Evolutionary conservation across 2,797 vertebrate species (phyloP).

Genomic region (Philypnodon macrostomus): DNA sequence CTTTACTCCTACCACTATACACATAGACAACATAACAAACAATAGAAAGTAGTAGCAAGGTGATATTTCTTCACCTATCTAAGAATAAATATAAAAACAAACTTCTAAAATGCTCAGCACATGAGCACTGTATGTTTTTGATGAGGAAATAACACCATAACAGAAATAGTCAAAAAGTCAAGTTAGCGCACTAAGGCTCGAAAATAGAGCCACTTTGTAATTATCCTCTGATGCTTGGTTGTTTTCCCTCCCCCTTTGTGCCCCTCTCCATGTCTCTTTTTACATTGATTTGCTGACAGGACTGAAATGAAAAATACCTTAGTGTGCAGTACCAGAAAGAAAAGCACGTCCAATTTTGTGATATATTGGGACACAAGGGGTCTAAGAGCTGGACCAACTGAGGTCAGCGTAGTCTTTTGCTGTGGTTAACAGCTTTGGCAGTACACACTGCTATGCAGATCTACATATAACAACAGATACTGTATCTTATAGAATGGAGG

Average conservation of each 20-base stretch:
- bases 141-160: too few species aligned
- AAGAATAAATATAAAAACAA: too few species aligned
- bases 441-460: slow-evolving; percentile 22
- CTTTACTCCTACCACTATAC: too few species aligned
- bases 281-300: slow-evolving; percentile 81
- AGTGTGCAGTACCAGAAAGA: slow-evolving; percentile 71
- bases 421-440: slow-evolving; percentile 41
- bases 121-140: too few species aligned
- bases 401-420: slow-evolving; percentile 61
- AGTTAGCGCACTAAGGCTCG: too few species aligned
- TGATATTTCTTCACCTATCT: too few species aligned
- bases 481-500: too few species aligned
- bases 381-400: slow-evolving; percentile 44
- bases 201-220: too few species aligned
- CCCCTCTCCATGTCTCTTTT: slow-evolving; percentile 48
- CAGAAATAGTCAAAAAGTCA: too few species aligned
- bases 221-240: slow-evolving; percentile 53
- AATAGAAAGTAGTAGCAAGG: too few species aligned
- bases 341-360: slow-evolving; percentile 57
- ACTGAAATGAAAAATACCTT: slow-evolving; percentile 81
- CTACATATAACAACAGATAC: slow-evolving; percentile 3
- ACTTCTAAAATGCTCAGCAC: too few species aligned
- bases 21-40: too few species aligned
- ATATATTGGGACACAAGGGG: slow-evolving; percentile 54
- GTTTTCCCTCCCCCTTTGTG: slow-evolving; percentile 48